Evolutionary conservation across 1,140 invertebrate species (phyloP).

Genomic region (Drosophila aff.): DNA sequence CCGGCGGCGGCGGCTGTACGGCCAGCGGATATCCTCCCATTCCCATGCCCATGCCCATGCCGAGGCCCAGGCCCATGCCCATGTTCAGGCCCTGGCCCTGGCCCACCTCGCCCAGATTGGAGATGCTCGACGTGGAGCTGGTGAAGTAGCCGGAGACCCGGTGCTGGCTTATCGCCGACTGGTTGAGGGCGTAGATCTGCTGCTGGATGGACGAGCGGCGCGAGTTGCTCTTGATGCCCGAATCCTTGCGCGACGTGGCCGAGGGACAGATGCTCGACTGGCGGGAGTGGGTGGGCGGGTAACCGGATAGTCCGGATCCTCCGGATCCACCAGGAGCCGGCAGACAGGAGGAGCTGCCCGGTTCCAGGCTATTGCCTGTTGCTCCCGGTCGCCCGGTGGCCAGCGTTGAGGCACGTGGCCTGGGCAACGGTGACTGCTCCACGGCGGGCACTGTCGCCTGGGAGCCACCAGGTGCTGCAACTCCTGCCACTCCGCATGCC

Average conservation of each 20-base stretch:
- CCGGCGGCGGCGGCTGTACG: constrained; percentile 24
- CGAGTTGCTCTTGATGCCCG: constrained; percentile 93
- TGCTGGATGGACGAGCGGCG: constrained; percentile 93
- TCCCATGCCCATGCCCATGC: background rate
- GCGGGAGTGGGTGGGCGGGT: constrained; percentile 58
- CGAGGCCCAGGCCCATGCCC: constrained; percentile 13
- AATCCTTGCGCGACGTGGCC: constrained; percentile 93
- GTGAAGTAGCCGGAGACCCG: constrained; percentile 95
- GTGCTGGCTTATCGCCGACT: constrained; percentile 91
- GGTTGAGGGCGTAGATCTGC: constrained; percentile 88
- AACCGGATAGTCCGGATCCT: background rate
- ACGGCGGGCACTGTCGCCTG: constrained; percentile 2
- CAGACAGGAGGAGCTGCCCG: constrained; percentile 45
- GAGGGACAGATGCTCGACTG: constrained; percentile 89
- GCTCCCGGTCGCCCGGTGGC: constrained; percentile 20
- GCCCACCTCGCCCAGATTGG: constrained; percentile 81
- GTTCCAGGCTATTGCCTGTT: constrained; percentile 21
- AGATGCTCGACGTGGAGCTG: constrained; percentile 89
- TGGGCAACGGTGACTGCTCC: constrained; percentile 85
- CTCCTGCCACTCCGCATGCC: constrained; percentile 37
- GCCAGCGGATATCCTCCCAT: constrained; percentile 27
- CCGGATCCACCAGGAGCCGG: constrained; percentile 14
- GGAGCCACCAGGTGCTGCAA: constrained; percentile 4
- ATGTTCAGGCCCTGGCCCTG: constrained; percentile 9
- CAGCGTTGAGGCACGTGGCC: constrained; percentile 87